A percentile compares a stretch with the other conserved stretches of the same genome.
Evolutionary conservation across 2,797 vertebrate species (phyloP).

Genomic region (Coranthus polyacanthus): DNA sequence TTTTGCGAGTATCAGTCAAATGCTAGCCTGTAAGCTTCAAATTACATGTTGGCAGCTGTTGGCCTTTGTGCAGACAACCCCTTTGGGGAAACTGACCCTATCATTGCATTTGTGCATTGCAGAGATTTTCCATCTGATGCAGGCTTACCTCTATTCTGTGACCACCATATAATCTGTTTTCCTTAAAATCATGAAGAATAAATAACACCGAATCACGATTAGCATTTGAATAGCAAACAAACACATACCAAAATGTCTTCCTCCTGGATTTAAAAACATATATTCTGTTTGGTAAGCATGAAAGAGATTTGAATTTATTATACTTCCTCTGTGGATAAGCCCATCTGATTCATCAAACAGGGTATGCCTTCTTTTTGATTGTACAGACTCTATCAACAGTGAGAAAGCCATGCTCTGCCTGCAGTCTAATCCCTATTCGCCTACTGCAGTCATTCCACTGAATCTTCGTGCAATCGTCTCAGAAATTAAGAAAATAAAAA

Average conservation of each 20-base stretch:
- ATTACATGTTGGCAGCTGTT: conserved; percentile 13
- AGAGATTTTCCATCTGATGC: conserved; percentile 11
- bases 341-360: conserved; percentile 62
- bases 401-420: conserved; percentile 32
- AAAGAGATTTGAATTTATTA: conserved; percentile 63
- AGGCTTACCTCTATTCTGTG: conserved; percentile 1
- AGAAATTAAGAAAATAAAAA: conserved; percentile 29
- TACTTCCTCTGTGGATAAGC: conserved; percentile 53
- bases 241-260: conserved; percentile 27
- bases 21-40: conserved; percentile 5
- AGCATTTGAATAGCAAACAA: conserved; percentile 52
- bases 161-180: conserved; percentile 22
- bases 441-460: conserved; percentile 20
- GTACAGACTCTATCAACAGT: conserved; percentile 47
- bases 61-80: conserved; percentile 1
- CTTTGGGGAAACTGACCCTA: not conserved
- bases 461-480: conserved; percentile 22
- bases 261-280: conserved; percentile 58
- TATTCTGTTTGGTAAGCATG: conserved; percentile 62
- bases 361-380: conserved; percentile 54
- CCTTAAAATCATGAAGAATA: conserved; percentile 37
- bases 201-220: conserved; percentile 46
- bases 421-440: conserved; percentile 53
- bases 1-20: conserved; percentile 10
- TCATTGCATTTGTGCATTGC: not conserved